Evolutionary conservation across 2,113 vertebrate species (phyloP).

Genomic region (Arothron firmamentum): DNA sequence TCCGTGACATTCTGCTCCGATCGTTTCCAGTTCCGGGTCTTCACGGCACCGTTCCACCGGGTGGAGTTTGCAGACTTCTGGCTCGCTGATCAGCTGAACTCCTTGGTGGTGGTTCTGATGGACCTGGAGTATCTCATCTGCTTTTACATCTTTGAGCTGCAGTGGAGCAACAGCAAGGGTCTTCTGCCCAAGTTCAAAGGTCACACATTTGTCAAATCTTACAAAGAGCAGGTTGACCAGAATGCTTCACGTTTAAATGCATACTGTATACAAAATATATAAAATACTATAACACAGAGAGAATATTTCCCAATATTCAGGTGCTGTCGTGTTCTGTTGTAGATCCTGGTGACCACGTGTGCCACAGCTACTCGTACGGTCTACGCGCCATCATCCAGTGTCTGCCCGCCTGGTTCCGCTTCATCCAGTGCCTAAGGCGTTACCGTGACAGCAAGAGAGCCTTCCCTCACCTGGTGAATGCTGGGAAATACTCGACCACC

Average conservation of each 20-base stretch:
- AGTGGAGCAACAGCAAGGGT: constrained; percentile 82
- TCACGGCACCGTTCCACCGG: constrained; percentile 96
- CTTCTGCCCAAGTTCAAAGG: constrained; percentile 79
- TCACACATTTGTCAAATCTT: constrained; percentile 18
- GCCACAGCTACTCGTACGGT: constrained; percentile 92
- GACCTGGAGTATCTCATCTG: constrained; percentile 98
- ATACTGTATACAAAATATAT: not conserved
- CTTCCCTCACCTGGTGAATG: constrained; percentile 96
- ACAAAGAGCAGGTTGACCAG: no score
- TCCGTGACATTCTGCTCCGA: not conserved
- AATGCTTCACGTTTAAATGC: no score
- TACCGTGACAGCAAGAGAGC: constrained; percentile 97
- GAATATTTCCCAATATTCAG: not conserved
- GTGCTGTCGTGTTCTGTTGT: not conserved
- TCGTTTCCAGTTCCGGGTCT: constrained; percentile 87
- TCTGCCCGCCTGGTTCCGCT: constrained; percentile 97
- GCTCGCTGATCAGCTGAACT: constrained; percentile 98
- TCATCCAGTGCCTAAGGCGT: constrained; percentile 96
- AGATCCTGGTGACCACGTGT: constrained; percentile 59
- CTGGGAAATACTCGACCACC: constrained; percentile 98
- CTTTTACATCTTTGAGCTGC: constrained; percentile 96
- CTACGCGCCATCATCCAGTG: constrained; percentile 96
- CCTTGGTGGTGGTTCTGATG: constrained; percentile 90
- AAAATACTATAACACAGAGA: not conserved
- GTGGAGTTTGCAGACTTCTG: constrained; percentile 99